Conservation (phyloP, 2,113 vertebrate genomes). For the Malurus cyaneus region DNA sequence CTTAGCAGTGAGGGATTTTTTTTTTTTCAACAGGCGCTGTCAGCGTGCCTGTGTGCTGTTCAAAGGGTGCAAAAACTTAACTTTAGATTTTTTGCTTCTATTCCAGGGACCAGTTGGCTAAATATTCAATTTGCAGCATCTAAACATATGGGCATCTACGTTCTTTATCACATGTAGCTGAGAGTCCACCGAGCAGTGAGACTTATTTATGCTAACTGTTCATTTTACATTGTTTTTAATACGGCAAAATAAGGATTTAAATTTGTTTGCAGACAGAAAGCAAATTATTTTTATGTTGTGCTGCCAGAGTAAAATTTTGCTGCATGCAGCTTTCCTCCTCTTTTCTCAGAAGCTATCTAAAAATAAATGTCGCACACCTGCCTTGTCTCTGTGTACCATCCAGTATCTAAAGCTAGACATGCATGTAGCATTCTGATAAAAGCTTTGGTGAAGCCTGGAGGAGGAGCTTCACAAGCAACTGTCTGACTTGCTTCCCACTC, state of each 20-base stretch:
- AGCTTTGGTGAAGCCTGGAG: not conserved
- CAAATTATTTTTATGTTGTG: slow-evolving; percentile 50
- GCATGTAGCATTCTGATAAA: not conserved
- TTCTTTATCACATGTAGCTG: slow-evolving; percentile 33
- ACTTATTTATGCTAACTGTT: slow-evolving; percentile 52
- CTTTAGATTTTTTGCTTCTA: slow-evolving; percentile 26
- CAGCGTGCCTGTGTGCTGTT: not conserved
- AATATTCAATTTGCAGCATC: slow-evolving; percentile 27
- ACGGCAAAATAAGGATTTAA: slow-evolving; percentile 28
- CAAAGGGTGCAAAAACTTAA: not conserved
- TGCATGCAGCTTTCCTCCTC: slow-evolving; percentile 19
- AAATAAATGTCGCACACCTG: slow-evolving; percentile 56
- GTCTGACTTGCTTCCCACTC: not conserved
- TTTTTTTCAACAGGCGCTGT: not conserved
- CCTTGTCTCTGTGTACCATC: not conserved
- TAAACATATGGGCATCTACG: slow-evolving; percentile 54
- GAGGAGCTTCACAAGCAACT: not conserved
- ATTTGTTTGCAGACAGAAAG: slow-evolving; percentile 62
- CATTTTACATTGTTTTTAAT: slow-evolving; percentile 60
- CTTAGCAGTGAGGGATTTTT: not conserved
- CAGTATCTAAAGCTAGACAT: not conserved
- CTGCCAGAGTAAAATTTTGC: slow-evolving; percentile 46
- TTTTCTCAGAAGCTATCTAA: slow-evolving; percentile 47
- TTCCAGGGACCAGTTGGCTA: slow-evolving; percentile 48
- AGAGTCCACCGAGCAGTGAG: slow-evolving; percentile 46